Conservation (phyloP, 1,140 invertebrate species). For the Mya arenaria region DNA sequence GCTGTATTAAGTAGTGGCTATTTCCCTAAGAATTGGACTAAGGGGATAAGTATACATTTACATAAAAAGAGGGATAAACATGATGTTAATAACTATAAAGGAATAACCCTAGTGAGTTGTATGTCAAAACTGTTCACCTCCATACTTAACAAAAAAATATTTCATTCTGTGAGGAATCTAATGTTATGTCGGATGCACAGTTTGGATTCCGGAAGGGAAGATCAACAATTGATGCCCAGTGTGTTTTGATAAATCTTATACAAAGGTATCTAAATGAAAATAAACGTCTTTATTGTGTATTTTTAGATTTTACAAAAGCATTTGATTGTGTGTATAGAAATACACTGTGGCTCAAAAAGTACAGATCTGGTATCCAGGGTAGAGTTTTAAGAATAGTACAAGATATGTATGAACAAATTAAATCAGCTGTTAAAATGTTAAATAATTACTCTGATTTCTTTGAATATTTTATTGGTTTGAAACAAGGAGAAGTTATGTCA, state of each 20-base stretch:
- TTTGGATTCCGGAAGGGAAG: slow-evolving; percentile 46
- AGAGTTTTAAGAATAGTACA: too few relatives aligned
- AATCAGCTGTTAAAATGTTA: too few relatives aligned
- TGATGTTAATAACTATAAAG: slow-evolving; percentile 54
- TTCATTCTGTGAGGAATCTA: slow-evolving; percentile 16
- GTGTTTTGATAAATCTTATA: slow-evolving; percentile 47
- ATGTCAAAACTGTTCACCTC: slow-evolving; percentile 54
- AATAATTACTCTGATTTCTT: too few relatives aligned
- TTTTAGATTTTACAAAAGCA: too few relatives aligned
- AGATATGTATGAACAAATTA: too few relatives aligned
- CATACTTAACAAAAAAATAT: slow-evolving; percentile 47
- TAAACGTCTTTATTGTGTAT: slow-evolving; percentile 25
- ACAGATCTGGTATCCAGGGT: too few relatives aligned
- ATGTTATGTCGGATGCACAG: slow-evolving; percentile 41
- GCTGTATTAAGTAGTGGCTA: slow-evolving; percentile 21
- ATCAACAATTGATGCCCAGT: slow-evolving; percentile 53
- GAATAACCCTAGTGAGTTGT: slow-evolving; percentile 49
- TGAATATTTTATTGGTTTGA: too few relatives aligned
- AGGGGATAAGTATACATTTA: slow-evolving; percentile 53
- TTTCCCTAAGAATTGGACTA: slow-evolving; percentile 47
- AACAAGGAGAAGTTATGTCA: too few relatives aligned
- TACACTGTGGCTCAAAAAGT: too few relatives aligned
- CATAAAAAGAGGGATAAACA: slow-evolving; percentile 48
- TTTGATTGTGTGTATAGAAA: too few relatives aligned
- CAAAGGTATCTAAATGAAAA: slow-evolving; percentile 26